Percentiles rank a stretch among this genome's conserved stretches.
These are phyloP conservation scores for Apeira syringaria DNA, from an alignment of 2,888 invertebrate genomes.

Conservation along the genomic window DNA sequence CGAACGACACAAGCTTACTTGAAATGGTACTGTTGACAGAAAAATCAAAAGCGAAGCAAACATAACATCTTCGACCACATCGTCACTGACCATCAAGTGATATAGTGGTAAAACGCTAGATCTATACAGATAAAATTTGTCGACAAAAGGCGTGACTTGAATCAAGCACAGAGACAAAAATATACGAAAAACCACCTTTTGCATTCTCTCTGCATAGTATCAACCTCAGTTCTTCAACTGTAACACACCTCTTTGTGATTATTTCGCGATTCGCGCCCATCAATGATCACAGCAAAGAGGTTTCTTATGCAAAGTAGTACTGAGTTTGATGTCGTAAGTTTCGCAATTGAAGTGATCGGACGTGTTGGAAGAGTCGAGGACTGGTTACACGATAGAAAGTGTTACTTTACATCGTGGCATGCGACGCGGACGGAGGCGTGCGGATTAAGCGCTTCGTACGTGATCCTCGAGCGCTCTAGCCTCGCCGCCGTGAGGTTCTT, in stretches of 20 bases:
- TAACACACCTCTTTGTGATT: constrained; percentile 13
- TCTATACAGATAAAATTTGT: too few relatives aligned
- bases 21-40: constrained; percentile 3
- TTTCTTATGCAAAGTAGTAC: constrained; percentile 33
- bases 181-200: too few relatives aligned
- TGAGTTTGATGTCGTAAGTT: constrained; percentile 37
- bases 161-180: constrained; percentile 16
- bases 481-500: constrained; percentile 42
- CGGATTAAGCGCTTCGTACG: constrained; percentile 46
- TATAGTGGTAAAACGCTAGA: too few relatives aligned
- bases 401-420: constrained; percentile 39
- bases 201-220: constrained; percentile 23
- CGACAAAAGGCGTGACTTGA: constrained; percentile 30
- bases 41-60: constrained; percentile 22
- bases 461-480: constrained; percentile 29
- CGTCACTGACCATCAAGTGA: too few relatives aligned
- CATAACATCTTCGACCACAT: too few relatives aligned
- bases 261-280: constrained; percentile 9
- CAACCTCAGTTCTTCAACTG: too few relatives aligned
- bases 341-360: constrained; percentile 40
- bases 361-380: constrained; percentile 26
- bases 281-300: constrained; percentile 14
- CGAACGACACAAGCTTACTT: constrained; percentile 5
- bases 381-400: constrained; percentile 49
- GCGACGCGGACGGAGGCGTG: constrained; percentile 32